A percentile compares a stretch with the other conserved stretches of the same genome.
These are phyloP conservation scores for Lepidurus couesii DNA, from an alignment of 1,140 invertebrate genomes.

Conservation along the genomic window DNA sequence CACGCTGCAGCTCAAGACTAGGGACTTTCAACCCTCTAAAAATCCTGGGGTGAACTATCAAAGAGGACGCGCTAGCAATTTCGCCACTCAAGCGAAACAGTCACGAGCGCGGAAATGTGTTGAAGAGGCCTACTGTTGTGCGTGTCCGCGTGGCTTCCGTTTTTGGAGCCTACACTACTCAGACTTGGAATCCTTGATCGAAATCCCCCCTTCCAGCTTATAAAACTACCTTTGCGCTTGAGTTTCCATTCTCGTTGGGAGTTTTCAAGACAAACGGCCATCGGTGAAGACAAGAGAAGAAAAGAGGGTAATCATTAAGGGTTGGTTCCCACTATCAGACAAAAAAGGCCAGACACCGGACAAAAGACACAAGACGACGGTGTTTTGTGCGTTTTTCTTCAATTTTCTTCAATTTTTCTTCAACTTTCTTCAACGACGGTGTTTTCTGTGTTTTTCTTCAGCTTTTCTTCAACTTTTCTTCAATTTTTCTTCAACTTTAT, in stretches of 20 bases:
- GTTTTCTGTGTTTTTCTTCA: too few species aligned
- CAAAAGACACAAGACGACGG: too few species aligned
- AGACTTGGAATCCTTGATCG: background rate
- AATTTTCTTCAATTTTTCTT: too few species aligned
- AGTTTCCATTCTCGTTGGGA: background rate
- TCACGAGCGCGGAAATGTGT: conserved; percentile 20
- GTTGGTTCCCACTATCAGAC: too few species aligned
- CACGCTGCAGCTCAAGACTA: background rate
- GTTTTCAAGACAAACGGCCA: background rate
- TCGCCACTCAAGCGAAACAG: conserved; percentile 20
- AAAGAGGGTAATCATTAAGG: too few species aligned
- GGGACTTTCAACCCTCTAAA: background rate
- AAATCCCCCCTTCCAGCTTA: background rate
- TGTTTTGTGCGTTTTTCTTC: too few species aligned
- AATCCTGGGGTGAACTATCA: conserved; percentile 8
- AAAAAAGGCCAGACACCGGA: too few species aligned
- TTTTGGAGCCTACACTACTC: background rate
- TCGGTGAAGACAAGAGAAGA: background rate
- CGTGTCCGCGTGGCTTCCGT: background rate
- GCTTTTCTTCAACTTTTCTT: too few species aligned
- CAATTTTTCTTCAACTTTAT: too few species aligned
- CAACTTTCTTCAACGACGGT: too few species aligned
- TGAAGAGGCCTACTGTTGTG: conserved; percentile 8
- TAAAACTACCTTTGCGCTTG: background rate
- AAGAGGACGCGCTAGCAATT: conserved; percentile 12